These are phyloP conservation scores for Jacana jacana DNA, from an alignment of 2,113 vertebrate genomes.

Conservation along the genomic window DNA sequence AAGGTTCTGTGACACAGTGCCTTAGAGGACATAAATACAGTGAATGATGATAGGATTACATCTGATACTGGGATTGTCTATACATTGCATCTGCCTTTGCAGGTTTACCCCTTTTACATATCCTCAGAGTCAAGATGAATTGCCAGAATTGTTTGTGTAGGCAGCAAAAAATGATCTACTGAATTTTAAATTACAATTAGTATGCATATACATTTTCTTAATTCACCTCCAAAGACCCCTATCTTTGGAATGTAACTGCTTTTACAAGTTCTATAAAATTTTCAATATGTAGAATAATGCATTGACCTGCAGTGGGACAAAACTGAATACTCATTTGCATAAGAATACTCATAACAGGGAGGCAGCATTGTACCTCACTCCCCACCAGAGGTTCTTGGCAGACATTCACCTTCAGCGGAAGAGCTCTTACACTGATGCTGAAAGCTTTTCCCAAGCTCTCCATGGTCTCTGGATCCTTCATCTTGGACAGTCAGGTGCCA, in stretches of 20 bases:
- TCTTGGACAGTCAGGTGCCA: not conserved
- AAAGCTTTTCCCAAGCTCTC: not conserved
- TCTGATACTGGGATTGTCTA: not conserved
- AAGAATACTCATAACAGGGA: not conserved
- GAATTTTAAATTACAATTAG: not conserved
- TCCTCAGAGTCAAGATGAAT: not conserved
- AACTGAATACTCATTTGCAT: not conserved
- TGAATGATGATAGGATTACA: not conserved
- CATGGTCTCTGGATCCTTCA: not conserved
- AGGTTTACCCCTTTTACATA: not conserved
- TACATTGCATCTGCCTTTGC: not conserved
- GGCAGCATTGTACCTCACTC: not conserved
- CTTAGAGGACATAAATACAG: not conserved
- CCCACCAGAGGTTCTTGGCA: not conserved
- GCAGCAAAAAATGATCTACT: not conserved
- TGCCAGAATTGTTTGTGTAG: not conserved
- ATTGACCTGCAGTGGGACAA: not conserved
- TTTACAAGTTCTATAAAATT: not conserved
- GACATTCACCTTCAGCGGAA: not conserved
- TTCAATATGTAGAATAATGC: accelerated
- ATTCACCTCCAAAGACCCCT: not conserved
- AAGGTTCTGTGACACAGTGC: not conserved
- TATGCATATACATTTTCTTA: not conserved
- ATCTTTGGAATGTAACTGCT: not conserved
- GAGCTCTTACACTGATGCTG: not conserved